These are phyloP conservation scores for Bubo bubo DNA, from an alignment of 2,113 vertebrate genomes.

Conservation along the genomic window DNA sequence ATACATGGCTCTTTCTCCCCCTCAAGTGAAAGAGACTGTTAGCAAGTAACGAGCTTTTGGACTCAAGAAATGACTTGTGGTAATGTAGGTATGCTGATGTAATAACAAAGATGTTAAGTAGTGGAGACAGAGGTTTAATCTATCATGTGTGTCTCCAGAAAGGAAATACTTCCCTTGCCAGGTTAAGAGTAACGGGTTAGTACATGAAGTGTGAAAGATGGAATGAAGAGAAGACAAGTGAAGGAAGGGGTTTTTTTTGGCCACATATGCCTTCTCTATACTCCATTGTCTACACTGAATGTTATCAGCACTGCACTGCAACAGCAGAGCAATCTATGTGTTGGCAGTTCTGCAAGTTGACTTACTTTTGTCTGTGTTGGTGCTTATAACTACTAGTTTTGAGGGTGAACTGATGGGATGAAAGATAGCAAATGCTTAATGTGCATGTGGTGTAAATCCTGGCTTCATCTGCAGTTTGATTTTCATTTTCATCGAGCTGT, in stretches of 20 bases:
- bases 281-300: not conserved
- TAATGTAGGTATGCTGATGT: not conserved
- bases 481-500: not conserved
- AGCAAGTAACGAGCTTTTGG: not conserved
- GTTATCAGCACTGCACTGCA: not conserved
- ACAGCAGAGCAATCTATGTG: not conserved
- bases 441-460: not conserved
- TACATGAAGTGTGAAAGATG: not conserved
- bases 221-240: slow-evolving; percentile 16
- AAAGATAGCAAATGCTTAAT: not conserved
- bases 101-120: slow-evolving; percentile 21
- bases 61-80: not conserved
- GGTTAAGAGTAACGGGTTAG: not conserved
- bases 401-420: not conserved
- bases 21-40: not conserved
- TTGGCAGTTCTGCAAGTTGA: not conserved
- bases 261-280: not conserved
- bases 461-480: not conserved
- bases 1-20: not conserved
- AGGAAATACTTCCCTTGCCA: slow-evolving; percentile 31
- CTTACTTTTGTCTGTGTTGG: not conserved
- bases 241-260: not conserved
- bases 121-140: slow-evolving; percentile 25
- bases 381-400: not conserved
- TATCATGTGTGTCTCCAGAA: slow-evolving; percentile 2